phyloP scores from a whole-genome alignment of 2,113 vertebrate species.

The Corapipo altera region DNA sequence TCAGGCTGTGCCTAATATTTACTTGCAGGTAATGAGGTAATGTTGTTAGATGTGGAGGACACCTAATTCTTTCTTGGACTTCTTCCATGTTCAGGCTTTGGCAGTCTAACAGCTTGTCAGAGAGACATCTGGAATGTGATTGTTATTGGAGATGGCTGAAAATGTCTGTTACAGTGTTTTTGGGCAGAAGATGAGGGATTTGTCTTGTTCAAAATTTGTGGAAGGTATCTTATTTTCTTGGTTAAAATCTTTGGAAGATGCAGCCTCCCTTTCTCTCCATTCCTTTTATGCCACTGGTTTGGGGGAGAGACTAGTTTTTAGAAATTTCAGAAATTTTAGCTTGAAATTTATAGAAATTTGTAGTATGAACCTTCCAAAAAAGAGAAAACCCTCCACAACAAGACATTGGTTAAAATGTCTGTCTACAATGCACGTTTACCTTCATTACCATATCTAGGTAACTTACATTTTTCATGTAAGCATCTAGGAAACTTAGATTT shows the following conservation, averaged over 20 bases:
- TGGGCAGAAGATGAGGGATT: background rate
- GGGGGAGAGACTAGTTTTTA: background rate
- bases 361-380: background rate
- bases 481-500: background rate
- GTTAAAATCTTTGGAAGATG: background rate
- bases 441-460: background rate
- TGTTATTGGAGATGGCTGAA: slow-evolving; percentile 7
- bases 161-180: background rate
- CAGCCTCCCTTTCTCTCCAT: fast-evolving
- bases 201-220: background rate
- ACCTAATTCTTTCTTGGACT: slow-evolving; percentile 43
- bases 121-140: slow-evolving; percentile 6
- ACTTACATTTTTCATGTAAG: background rate
- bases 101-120: slow-evolving; percentile 7
- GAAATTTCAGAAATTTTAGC: background rate
- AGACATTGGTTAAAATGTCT: background rate
- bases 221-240: background rate
- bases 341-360: background rate
- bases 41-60: background rate
- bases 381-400: background rate
- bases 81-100: slow-evolving; percentile 15
- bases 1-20: slow-evolving; percentile 19
- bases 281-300: background rate
- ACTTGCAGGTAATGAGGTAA: slow-evolving; percentile 17
- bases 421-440: background rate